These are phyloP conservation scores for Uria aalge DNA, from an alignment of 2,113 vertebrate genomes.

Conservation along the genomic window DNA sequence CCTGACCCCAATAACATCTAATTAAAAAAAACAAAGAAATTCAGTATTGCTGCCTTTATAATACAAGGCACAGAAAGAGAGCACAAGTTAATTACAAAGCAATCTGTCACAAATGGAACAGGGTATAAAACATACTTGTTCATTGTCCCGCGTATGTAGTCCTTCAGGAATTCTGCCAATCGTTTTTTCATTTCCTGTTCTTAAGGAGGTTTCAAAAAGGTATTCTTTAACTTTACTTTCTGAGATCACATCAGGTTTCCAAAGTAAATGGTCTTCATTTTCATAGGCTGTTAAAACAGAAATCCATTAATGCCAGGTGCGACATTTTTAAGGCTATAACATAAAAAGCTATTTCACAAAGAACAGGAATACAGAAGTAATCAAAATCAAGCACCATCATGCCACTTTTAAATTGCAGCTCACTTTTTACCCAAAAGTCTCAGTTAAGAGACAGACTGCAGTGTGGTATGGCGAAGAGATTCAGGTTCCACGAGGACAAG, in stretches of 20 bases:
- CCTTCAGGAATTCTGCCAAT: constrained; percentile 77
- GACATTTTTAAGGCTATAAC: not conserved
- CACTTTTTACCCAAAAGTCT: not conserved
- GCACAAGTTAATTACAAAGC: not conserved
- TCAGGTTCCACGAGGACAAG: not conserved
- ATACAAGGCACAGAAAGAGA: not conserved
- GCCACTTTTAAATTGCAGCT: not conserved
- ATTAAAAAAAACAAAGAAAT: not conserved
- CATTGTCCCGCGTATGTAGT: constrained; percentile 85
- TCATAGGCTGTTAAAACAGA: constrained; percentile 82
- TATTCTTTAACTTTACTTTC: constrained; percentile 91
- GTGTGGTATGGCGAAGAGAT: not conserved
- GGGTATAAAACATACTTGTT: constrained; percentile 79
- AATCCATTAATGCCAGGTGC: not conserved
- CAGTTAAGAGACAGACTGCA: not conserved
- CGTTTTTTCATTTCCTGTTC: constrained; percentile 79
- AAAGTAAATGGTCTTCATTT: constrained; percentile 92
- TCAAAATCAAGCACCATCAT: not conserved
- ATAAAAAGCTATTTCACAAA: not conserved
- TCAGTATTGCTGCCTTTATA: not conserved
- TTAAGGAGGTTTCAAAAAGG: constrained; percentile 83
- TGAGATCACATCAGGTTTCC: constrained; percentile 86
- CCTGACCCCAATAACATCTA: not conserved
- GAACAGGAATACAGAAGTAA: not conserved
- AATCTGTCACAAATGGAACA: not conserved